Evolutionary conservation across 2,888 invertebrate species (phyloP).

Genomic region (Andrena bucephala): DNA sequence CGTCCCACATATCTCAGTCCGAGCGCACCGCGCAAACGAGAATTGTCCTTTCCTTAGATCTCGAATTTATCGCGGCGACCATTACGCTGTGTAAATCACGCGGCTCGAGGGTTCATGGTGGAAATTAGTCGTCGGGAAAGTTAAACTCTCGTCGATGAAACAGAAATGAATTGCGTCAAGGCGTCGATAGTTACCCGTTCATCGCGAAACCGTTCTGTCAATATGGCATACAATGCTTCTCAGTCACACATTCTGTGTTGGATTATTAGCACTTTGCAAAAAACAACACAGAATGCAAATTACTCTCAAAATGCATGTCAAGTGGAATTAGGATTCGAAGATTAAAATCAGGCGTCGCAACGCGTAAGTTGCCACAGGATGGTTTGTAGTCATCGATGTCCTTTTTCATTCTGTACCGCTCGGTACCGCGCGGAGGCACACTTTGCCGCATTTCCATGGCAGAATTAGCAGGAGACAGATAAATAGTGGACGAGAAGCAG

Average conservation of each 20-base stretch:
- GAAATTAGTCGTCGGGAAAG: slow-evolving; percentile 70
- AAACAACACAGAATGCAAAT: not conserved
- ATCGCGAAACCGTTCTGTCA: not conserved
- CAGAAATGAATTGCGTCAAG: slow-evolving; percentile 29
- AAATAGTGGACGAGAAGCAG: slow-evolving; percentile 79
- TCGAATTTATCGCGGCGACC: slow-evolving; percentile 76
- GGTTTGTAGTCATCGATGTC: slow-evolving; percentile 3
- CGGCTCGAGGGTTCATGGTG: slow-evolving; percentile 48
- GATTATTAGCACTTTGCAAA: not conserved
- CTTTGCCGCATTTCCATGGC: slow-evolving; percentile 74
- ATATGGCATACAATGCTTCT: not conserved
- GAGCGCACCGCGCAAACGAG: slow-evolving; percentile 63
- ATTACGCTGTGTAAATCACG: slow-evolving; percentile 75
- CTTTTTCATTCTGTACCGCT: slow-evolving; percentile 47
- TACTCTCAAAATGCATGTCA: not conserved
- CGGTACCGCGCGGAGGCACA: slow-evolving; percentile 54
- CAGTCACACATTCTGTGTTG: not conserved
- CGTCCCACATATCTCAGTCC: slow-evolving; percentile 71
- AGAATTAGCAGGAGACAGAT: slow-evolving; percentile 80
- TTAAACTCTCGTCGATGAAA: slow-evolving; percentile 16
- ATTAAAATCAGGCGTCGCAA: slow-evolving; percentile 4
- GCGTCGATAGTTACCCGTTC: slow-evolving; percentile 10
- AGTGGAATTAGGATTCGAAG: not conserved
- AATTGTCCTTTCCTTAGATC: slow-evolving; percentile 75
- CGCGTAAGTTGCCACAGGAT: slow-evolving; percentile 13